A percentile compares a stretch with the other conserved stretches of the same genome.
Conservation (phyloP, 2,797 vertebrate species). For the Anolis apletophallus region DNA sequence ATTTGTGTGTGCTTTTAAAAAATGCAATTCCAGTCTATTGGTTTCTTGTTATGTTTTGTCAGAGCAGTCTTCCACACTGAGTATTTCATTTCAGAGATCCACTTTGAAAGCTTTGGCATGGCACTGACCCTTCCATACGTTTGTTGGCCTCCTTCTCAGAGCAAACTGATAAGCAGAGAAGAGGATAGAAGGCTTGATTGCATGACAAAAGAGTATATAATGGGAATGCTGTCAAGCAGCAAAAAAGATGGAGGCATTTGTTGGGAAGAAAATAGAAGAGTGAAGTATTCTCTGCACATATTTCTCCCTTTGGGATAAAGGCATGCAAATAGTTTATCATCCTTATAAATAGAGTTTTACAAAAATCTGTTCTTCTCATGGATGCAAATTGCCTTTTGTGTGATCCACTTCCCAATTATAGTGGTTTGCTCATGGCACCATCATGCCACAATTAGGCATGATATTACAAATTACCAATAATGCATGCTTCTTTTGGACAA, state of each 20-base stretch:
- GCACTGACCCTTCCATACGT: constrained; percentile 48
- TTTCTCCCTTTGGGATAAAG: constrained; percentile 15
- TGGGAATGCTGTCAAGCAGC: constrained; percentile 42
- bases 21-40: constrained; percentile 33
- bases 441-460: too few relatives aligned
- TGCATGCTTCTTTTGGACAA: too few relatives aligned
- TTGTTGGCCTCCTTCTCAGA: constrained; percentile 50
- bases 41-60: constrained; percentile 35
- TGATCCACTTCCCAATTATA: too few relatives aligned
- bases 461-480: too few relatives aligned
- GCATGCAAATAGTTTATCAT: background rate
- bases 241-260: constrained; percentile 41
- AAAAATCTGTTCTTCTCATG: background rate
- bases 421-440: too few relatives aligned
- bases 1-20: constrained; percentile 14
- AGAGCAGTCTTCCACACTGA: constrained; percentile 52
- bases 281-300: constrained; percentile 32
- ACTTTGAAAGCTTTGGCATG: constrained; percentile 52
- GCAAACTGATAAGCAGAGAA: constrained; percentile 51
- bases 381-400: too few relatives aligned
- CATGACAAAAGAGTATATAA: constrained; percentile 50
- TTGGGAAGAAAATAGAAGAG: constrained; percentile 31
- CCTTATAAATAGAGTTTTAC: constrained; percentile 8
- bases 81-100: constrained; percentile 56
- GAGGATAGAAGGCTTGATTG: constrained; percentile 52